A percentile compares a stretch with the other conserved stretches of the same genome.
Evolutionary conservation across 2,113 vertebrate genomes (phyloP).

Genomic region (Coptodon rendalli): DNA sequence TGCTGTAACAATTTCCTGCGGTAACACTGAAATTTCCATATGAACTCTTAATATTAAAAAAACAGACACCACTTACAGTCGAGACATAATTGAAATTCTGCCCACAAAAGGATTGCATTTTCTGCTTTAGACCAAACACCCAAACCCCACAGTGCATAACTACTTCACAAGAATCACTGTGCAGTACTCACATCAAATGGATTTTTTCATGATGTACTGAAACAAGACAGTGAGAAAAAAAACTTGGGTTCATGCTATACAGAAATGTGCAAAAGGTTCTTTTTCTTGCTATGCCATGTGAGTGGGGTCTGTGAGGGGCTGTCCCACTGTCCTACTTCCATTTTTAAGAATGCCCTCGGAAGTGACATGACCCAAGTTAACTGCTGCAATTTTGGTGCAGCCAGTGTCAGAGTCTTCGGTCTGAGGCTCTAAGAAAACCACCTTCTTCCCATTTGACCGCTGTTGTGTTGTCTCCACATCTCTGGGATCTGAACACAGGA

Average conservation of each 20-base stretch:
- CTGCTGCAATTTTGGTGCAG: slow-evolving; percentile 69
- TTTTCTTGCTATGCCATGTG: slow-evolving; percentile 17
- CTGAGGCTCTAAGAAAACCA: slow-evolving; percentile 79
- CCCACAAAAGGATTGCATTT: not conserved
- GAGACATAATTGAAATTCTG: slow-evolving; percentile 24
- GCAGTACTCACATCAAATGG: slow-evolving; percentile 15
- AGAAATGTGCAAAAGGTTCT: not conserved
- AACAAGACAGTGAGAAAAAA: not conserved
- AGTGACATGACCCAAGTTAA: slow-evolving; percentile 58
- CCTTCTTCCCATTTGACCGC: slow-evolving; percentile 76
- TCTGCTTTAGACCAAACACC: not conserved
- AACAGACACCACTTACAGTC: slow-evolving; percentile 2
- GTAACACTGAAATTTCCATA: slow-evolving; percentile 15
- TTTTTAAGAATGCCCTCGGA: slow-evolving; percentile 81
- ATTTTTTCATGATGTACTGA: not conserved
- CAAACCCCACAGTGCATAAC: not conserved
- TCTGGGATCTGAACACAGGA: slow-evolving; percentile 55
- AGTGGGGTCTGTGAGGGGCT: slow-evolving; percentile 23
- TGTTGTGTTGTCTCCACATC: slow-evolving; percentile 59
- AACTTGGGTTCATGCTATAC: not conserved
- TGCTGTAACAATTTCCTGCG: not conserved
- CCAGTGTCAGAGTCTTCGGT: slow-evolving; percentile 59
- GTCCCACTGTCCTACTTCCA: slow-evolving; percentile 73
- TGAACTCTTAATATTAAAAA: not conserved
- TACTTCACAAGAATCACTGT: slow-evolving; percentile 17